Evolutionary conservation across 2,797 vertebrate species (phyloP), one percentile per base, ranked within the genome.

Genomic region (Gymnoscopelus braueri): DNA sequence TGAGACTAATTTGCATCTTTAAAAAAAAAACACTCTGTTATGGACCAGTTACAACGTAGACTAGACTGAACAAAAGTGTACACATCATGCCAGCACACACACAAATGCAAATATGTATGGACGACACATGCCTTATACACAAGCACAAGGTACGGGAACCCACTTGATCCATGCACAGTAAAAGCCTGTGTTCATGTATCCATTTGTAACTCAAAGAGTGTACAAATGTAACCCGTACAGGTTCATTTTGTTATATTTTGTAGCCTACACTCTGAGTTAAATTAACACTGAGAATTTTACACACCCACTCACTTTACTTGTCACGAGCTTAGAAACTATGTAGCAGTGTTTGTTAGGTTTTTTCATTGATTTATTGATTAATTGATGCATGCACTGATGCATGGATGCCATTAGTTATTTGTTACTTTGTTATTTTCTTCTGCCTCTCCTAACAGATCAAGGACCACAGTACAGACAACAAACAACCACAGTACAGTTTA

Each of bases 181-280:
- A n/a, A n/a, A n/a, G 23, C 7, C 19, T 4, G 35, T 35, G 35
- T 29, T 52, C 13, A 35, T 29, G 15, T 50, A 80, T 54, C 75
- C 88, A 81, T 19, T 48, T 72, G 80, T 82, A 90, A 88, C 19
- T 19, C 19, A 19, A 19, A 19, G 19, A 19, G 19, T 19, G 19
- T 19, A 19, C 19, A 19, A 19, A 19, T 19, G 19, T 19, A 19
- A 19, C 19, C 19, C 19, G 19, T 19, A 19, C 86, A 84, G 79
- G 68, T 83, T 92, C 78, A 74, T 83, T 60, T 78, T 59, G 53
- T 67, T 79, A 19, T 91, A 91, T 89, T 93, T 84, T 87, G 86
- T 89, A 92, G 84, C 88, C 91, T 54, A 10, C 51, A 53, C 5
- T 14, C 51, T n/a, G 3, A 32, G 4, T 35, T 35, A 35, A 35